Conservation (phyloP, 2,113 vertebrate genomes). For the Rynchops niger region DNA sequence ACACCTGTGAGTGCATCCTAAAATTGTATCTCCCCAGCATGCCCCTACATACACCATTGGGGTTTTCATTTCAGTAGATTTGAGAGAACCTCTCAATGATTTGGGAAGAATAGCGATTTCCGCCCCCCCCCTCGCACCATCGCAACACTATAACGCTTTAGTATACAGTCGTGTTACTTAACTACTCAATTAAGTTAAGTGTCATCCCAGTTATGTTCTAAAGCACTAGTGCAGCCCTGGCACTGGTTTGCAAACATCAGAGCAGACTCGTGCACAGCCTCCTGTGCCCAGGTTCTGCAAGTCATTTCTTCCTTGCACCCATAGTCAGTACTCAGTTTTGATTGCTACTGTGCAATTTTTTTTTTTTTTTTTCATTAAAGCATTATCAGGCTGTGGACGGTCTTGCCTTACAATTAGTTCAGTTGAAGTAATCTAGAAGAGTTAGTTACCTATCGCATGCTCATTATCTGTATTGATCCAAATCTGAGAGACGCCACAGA, state of each 20-base stretch:
- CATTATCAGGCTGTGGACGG: background rate
- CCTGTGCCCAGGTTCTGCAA: background rate
- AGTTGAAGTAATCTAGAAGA: background rate
- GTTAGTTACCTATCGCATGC: background rate
- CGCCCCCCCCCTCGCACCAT: fast-evolving
- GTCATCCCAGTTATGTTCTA: background rate
- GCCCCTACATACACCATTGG: fast-evolving
- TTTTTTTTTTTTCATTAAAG: background rate
- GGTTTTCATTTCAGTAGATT: background rate
- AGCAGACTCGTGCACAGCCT: no score
- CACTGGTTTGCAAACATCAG: background rate
- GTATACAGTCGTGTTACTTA: no score
- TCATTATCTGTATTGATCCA: background rate
- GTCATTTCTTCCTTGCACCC: background rate
- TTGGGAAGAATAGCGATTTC: background rate
- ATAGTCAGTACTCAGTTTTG: background rate
- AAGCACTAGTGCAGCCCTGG: background rate
- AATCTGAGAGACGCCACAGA: background rate
- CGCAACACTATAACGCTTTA: fast-evolving
- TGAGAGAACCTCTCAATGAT: background rate
- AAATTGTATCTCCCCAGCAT: background rate
- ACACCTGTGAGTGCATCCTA: background rate
- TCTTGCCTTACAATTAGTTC: background rate
- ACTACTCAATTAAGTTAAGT: no score
- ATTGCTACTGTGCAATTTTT: background rate